phyloP scores from a whole-genome alignment of 2,888 invertebrate species.

The Resseliella maxima region DNA sequence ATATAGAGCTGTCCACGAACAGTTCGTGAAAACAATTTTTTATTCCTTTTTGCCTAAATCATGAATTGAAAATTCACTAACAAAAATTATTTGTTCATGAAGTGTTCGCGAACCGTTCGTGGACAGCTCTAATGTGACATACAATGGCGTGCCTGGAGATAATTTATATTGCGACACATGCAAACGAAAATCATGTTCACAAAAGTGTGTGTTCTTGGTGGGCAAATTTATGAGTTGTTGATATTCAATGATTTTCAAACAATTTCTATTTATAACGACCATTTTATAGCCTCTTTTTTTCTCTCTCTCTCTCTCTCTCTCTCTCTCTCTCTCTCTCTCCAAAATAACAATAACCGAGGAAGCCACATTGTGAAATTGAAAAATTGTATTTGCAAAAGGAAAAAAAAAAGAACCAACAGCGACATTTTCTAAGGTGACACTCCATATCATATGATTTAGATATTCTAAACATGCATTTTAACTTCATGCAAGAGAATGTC shows the following conservation, averaged over 20 bases:
- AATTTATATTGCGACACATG: constrained; percentile 16
- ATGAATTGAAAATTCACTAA: too few relatives aligned
- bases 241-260: not conserved
- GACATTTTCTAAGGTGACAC: not conserved
- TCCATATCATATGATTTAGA: not conserved
- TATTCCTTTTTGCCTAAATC: too few relatives aligned
- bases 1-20: too few relatives aligned
- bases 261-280: not conserved
- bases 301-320: too few relatives aligned
- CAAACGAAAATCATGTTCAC: not conserved
- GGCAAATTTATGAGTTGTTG: constrained; percentile 30
- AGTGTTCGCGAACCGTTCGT: too few relatives aligned
- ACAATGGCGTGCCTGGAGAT: not conserved
- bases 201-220: not conserved
- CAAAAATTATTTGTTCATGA: too few relatives aligned
- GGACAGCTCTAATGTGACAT: too few relatives aligned
- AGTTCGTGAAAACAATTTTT: too few relatives aligned
- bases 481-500: not conserved
- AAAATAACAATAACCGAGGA: not conserved
- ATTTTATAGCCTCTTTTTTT: not conserved
- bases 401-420: too few relatives aligned
- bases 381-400: not conserved
- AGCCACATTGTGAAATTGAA: not conserved
- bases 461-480: not conserved
- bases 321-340: too few relatives aligned